Conservation (phyloP, 2,888 invertebrate genomes). For the Agapostemon virescens region DNA sequence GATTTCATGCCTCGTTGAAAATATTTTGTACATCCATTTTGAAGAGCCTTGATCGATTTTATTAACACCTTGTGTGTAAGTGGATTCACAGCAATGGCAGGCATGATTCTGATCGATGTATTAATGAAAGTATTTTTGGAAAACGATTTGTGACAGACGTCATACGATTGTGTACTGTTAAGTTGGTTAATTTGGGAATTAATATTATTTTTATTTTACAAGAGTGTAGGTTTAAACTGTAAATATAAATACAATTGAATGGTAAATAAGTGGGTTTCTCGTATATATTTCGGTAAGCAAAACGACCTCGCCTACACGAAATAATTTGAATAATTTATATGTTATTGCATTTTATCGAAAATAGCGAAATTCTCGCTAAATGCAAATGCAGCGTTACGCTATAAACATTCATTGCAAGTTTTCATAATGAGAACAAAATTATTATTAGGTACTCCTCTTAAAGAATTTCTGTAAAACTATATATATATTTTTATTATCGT, state of each 20-base stretch:
- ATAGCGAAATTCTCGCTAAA: not conserved
- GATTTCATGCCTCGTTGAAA: not conserved
- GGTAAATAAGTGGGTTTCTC: not conserved
- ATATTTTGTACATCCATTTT: not conserved
- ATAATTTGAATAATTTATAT: not conserved
- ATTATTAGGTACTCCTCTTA: not conserved
- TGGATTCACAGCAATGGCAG: not conserved
- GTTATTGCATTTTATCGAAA: not conserved
- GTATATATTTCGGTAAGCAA: not conserved
- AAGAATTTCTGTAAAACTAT: not conserved
- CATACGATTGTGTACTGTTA: not conserved
- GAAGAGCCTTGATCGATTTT: constrained; percentile 14
- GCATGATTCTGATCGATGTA: constrained; percentile 22
- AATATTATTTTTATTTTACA: not conserved
- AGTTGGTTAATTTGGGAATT: not conserved
- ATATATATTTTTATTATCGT: not conserved
- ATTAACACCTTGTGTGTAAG: constrained; percentile 25
- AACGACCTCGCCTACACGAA: not conserved
- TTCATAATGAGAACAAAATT: not conserved
- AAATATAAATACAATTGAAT: not conserved
- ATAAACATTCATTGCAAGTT: not conserved
- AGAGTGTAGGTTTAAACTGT: not conserved
- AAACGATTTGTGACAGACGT: not conserved
- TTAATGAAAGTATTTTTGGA: not conserved
- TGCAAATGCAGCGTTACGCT: not conserved